phyloP scores from a whole-genome alignment of 2,888 invertebrate species.

The Drosophila picticornis region DNA sequence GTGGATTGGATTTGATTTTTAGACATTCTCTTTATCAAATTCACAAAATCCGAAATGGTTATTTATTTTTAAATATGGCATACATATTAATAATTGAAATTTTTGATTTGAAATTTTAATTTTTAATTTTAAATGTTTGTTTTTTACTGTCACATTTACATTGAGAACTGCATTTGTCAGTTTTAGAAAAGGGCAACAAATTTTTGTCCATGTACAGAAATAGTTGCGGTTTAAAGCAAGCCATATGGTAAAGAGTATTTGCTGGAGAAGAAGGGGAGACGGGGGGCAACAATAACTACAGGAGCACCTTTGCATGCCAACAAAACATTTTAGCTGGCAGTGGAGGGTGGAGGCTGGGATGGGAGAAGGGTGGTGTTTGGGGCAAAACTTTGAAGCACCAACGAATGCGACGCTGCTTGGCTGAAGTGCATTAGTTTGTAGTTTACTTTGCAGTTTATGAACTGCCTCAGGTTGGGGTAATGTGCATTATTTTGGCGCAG shows the following conservation, averaged over 20 bases:
- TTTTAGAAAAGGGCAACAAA: neutral
- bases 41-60: neutral
- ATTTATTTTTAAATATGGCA: neutral
- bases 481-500: slow-evolving; percentile 43
- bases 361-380: neutral
- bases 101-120: neutral
- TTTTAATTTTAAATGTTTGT: neutral
- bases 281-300: slow-evolving; percentile 5
- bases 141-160: neutral
- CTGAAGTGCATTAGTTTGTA: slow-evolving; percentile 73
- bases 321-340: slow-evolving; percentile 46
- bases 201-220: slow-evolving; percentile 8
- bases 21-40: neutral
- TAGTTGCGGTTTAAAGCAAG: slow-evolving; percentile 27
- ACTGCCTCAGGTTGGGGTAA: slow-evolving; percentile 53
- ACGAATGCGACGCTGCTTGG: slow-evolving; percentile 45
- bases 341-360: slow-evolving; percentile 2
- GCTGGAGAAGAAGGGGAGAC: neutral
- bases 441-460: slow-evolving; percentile 73
- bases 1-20: neutral
- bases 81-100: neutral
- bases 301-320: slow-evolving; percentile 56
- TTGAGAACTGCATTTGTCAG: neutral
- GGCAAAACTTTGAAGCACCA: slow-evolving; percentile 43
- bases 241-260: slow-evolving; percentile 25